Evolutionary conservation across 2,888 invertebrate genomes (phyloP), one percentile per base, ranked within the genome.

Genomic region (Crocallis elinguaria): DNA sequence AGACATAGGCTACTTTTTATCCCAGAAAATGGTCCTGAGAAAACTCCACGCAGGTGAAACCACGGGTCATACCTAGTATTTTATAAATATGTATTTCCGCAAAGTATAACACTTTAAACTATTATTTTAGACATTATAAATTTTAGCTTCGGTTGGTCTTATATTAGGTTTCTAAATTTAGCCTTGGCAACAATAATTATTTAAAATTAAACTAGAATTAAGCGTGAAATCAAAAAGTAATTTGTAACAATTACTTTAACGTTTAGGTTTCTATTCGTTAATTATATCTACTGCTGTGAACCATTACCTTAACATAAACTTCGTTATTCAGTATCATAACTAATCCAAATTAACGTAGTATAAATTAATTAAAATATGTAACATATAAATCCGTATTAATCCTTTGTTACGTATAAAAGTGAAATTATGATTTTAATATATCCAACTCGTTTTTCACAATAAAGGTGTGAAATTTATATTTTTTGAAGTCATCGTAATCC

Each of bases 191-290:
- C 8, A 48, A 44, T 17, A 29, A 32, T 38, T 39, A 21, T 27
- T 11, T 13, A 8, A 16, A 43, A 49, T 43, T 38, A n/a, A 37
- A 48, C 19, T 19, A 8, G 13, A 49, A 46, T 43, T 39, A 27
- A 8, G 33, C 14, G 32, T 36, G 38, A 41, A 54, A 56, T 49
- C 44, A 30, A 29, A 55, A 44, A 54, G 4, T 33, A 25, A 21
- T 38, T 3, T 16, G 37, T 25, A 23, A 23, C 21, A 29, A 41
- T 43, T 43, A 43, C 9, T 3, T 42, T 2, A 32, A 36, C 13
- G 6, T 36, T 13, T 25, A 19, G 35, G 21, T 42, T 49, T 42
- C 42, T 33, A 35, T 6, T 41, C 27, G 12, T 36, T 42, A 35
- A 35, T 33, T 37, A 27, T 25, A 9, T n/a, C 7, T n/a, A 25